These are phyloP conservation scores for Pollicipes pollicipes DNA, from an alignment of 1,140 invertebrate species.

Conservation along the genomic window DNA sequence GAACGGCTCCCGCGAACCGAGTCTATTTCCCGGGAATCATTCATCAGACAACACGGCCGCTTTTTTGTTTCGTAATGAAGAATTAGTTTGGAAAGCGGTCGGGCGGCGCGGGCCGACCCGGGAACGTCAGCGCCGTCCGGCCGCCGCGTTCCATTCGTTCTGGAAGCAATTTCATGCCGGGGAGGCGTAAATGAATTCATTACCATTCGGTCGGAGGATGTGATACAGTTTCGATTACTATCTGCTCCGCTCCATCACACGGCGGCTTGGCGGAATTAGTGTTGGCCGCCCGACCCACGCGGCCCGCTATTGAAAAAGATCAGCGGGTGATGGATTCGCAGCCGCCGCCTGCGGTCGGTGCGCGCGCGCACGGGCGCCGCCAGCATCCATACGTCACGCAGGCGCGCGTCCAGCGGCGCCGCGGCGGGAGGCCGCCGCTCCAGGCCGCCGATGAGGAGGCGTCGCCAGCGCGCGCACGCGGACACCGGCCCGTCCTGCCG, in stretches of 20 bases:
- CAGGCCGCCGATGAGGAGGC: no score
- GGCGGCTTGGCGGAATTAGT: background rate
- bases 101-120: background rate
- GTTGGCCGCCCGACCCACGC: background rate
- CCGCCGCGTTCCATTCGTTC: background rate
- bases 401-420: no score
- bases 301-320: background rate
- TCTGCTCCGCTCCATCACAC: background rate
- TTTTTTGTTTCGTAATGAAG: constrained; percentile 1
- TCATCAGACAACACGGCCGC: background rate
- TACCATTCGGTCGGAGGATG: background rate
- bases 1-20: no score
- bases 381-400: background rate
- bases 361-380: no score
- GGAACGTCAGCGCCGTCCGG: background rate
- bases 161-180: background rate
- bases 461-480: no score
- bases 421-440: no score
- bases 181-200: constrained; percentile 1
- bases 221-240: constrained; percentile 2
- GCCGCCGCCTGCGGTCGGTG: no score
- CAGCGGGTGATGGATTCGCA: background rate
- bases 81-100: background rate
- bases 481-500: background rate
- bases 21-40: background rate